phyloP scores from a whole-genome alignment of 2,113 vertebrate species.

The Symphodus melops region DNA sequence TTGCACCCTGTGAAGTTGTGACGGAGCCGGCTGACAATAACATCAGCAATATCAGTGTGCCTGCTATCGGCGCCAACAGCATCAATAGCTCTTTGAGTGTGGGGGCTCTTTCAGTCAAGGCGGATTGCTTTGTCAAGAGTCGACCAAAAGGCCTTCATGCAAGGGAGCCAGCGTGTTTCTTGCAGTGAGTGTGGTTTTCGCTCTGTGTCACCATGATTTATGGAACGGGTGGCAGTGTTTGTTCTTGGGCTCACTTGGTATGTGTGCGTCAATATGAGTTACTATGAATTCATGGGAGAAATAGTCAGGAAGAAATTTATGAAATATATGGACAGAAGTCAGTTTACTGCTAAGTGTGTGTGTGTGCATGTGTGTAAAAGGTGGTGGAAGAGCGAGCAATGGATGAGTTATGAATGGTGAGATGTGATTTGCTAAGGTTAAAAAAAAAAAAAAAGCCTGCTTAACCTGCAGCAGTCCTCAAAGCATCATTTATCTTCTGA shows the following conservation, averaged over 20 bases:
- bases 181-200: constrained; percentile 29
- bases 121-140: constrained; percentile 37
- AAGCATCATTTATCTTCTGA: constrained; percentile 55
- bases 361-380: neutral
- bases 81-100: constrained; percentile 31
- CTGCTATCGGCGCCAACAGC: constrained; percentile 17
- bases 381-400: constrained; percentile 7
- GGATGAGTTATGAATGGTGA: constrained; percentile 49
- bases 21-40: constrained; percentile 48
- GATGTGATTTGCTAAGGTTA: constrained; percentile 51
- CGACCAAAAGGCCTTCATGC: constrained; percentile 16
- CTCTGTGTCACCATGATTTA: constrained; percentile 49
- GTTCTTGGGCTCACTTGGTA: constrained; percentile 30
- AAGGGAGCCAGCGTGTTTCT: constrained; percentile 25
- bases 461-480: constrained; percentile 43
- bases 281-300: constrained; percentile 39
- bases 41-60: constrained; percentile 35
- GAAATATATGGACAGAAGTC: constrained; percentile 14
- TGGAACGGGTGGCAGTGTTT: constrained; percentile 40
- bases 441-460: constrained; percentile 36
- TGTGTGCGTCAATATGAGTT: constrained; percentile 35
- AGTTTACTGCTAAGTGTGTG: neutral
- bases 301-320: constrained; percentile 32
- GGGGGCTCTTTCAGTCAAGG: constrained; percentile 35
- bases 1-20: constrained; percentile 47